Evolutionary conservation across 2,113 vertebrate genomes (phyloP), one percentile per base, ranked within the genome.

Genomic region (Poecilia latipinna): DNA sequence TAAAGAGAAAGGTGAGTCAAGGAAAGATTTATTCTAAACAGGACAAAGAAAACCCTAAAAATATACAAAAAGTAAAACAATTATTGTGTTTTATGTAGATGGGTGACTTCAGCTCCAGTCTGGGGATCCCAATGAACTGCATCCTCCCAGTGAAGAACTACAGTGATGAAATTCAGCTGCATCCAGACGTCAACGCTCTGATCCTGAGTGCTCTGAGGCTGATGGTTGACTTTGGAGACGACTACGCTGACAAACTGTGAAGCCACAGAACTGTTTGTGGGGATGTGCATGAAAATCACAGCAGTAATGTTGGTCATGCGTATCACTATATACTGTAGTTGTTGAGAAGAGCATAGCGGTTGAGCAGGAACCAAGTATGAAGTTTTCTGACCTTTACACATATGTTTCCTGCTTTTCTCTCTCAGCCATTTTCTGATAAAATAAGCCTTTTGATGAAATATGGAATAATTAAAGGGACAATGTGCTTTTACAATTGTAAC

Each of bases 71-170:
- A 66, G 1, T 66, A 26, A 37, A 65, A 65, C 24, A 10, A 4
- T 44, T 37, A 37, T 28, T 28, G 8, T 65, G 10, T 35, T 2
- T 37, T n/a, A 22, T 66, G 12, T 66, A 66, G 65, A 66, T 66
- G 35, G 35, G 22, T 1, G 65, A 66, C 24, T 42, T 66, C 22
- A 66, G 65, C n/a, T 48, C 39, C 8, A 31, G n/a, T 1, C 37
- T 42, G 37, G 65, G 65, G 24, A 44, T 67, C 28, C 65, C 65
- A 17, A 42, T 67, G 39, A 68, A 68, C 42, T 68, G 66, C 66
- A 68, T 68, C 8, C 28, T 68, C 8, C 66, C 28, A 48, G 0
- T 68, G 26, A 68, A 68, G 66, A 68, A 69, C 44, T 69, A 69
- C 44, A 33, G 44, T 54, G 0, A 69, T 6, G 44, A 54, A 32